These are phyloP conservation scores for Timema podura DNA, from an alignment of 2,888 invertebrate genomes.

Conservation along the genomic window DNA sequence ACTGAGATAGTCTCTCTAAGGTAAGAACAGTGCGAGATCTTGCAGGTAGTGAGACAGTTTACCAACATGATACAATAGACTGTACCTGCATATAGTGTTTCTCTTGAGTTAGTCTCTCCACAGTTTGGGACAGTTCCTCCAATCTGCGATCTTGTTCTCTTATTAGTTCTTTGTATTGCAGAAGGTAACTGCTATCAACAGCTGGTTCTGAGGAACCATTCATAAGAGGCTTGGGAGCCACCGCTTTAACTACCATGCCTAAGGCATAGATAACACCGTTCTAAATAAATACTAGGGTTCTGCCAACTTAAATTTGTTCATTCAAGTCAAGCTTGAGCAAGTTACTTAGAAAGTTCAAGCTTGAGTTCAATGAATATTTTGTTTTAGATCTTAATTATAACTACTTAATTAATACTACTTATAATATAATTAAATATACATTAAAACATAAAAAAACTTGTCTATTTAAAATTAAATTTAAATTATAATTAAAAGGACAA, in stretches of 20 bases:
- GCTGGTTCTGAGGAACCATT: slow-evolving; percentile 45
- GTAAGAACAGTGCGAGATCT: too few relatives aligned
- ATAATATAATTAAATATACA: background rate
- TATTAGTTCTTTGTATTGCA: slow-evolving; percentile 86
- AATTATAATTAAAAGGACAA: background rate
- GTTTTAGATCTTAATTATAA: too few relatives aligned
- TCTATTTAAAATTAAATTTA: background rate
- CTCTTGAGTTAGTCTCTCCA: slow-evolving; percentile 47
- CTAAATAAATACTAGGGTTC: too few relatives aligned
- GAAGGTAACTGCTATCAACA: slow-evolving; percentile 50
- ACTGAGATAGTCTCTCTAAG: too few relatives aligned
- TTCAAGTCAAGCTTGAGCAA: too few relatives aligned
- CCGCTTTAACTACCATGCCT: slow-evolving; percentile 31
- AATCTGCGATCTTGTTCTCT: slow-evolving; percentile 79
- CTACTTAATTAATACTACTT: too few relatives aligned
- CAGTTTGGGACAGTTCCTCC: slow-evolving; percentile 52
- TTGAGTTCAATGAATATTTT: too few relatives aligned
- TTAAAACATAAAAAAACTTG: background rate
- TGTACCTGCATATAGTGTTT: slow-evolving; percentile 47
- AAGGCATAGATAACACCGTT: background rate
- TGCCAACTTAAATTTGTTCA: too few relatives aligned
- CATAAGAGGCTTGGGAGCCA: slow-evolving; percentile 28
- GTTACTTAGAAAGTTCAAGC: too few relatives aligned
- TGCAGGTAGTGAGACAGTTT: too few relatives aligned
- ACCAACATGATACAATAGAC: too few relatives aligned